A percentile compares a stretch with the other conserved stretches of the same genome.
Evolutionary conservation across 2,797 vertebrate species (phyloP).

Genomic region (Poecile montanus): DNA sequence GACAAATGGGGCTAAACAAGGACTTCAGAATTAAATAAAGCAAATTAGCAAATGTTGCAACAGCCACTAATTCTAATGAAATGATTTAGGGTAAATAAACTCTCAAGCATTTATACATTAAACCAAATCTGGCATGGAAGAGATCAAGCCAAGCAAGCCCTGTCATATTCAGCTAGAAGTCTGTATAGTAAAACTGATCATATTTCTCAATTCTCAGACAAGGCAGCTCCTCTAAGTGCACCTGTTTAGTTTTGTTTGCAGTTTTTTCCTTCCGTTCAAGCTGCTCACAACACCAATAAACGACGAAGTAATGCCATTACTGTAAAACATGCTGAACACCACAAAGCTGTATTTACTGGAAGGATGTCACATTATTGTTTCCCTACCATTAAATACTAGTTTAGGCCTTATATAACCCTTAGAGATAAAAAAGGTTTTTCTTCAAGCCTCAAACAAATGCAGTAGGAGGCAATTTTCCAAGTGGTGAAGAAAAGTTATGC

Average conservation of each 20-base stretch:
- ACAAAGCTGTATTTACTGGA: conserved; percentile 69
- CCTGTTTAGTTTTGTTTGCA: neutral
- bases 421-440: conserved; percentile 54
- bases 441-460: conserved; percentile 56
- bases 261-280: neutral
- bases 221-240: conserved; percentile 47
- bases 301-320: conserved; percentile 68
- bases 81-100: conserved; percentile 1
- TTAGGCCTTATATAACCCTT: conserved; percentile 61
- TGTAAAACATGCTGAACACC: conserved; percentile 66
- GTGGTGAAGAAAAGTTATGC: neutral
- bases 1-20: neutral
- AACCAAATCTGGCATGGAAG: neutral
- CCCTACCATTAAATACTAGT: conserved; percentile 62
- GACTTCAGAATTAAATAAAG: neutral
- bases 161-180: neutral
- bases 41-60: neutral
- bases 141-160: neutral
- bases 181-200: neutral
- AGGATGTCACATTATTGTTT: conserved; percentile 71
- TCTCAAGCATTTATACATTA: neutral
- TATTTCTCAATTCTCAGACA: conserved; percentile 3
- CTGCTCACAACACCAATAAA: conserved; percentile 68
- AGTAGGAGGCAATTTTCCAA: conserved; percentile 54
- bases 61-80: neutral